Evolutionary conservation across 2,797 vertebrate genomes (phyloP).

Genomic region (Caiman crocodilus): DNA sequence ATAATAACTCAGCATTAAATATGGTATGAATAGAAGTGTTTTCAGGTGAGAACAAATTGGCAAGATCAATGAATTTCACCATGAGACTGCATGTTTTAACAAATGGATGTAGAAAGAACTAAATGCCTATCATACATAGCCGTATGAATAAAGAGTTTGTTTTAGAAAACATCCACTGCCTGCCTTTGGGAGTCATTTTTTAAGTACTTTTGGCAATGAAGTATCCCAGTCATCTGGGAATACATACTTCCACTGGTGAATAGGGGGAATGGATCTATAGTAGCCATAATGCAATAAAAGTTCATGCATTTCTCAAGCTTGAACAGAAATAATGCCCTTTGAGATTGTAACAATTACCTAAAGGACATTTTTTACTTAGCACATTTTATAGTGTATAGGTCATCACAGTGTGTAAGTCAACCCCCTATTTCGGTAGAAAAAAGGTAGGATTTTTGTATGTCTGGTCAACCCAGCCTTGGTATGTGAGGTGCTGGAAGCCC

Average conservation of each 20-base stretch:
- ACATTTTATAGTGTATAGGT: too few species aligned
- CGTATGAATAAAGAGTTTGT: slow-evolving; percentile 6
- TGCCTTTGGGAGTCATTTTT: slow-evolving; percentile 50
- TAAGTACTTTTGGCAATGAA: slow-evolving; percentile 29
- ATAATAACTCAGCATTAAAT: neutral
- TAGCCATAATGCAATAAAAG: neutral
- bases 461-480: too few species aligned
- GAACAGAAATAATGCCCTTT: fast-evolving
- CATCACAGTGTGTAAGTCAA: too few species aligned
- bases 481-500: too few species aligned
- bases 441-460: too few species aligned
- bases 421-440: too few species aligned
- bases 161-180: slow-evolving; percentile 49
- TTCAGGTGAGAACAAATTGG: neutral
- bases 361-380: neutral
- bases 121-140: neutral
- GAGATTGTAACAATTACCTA: neutral
- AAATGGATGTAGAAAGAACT: neutral
- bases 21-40: neutral
- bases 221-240: slow-evolving; percentile 18
- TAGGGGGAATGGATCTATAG: neutral
- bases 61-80: slow-evolving; percentile 11
- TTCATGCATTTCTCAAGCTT: neutral
- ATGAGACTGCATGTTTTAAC: neutral
- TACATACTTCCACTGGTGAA: slow-evolving; percentile 25